These are phyloP conservation scores for Sylvia borin DNA, from an alignment of 2,797 vertebrate species.

Conservation along the genomic window DNA sequence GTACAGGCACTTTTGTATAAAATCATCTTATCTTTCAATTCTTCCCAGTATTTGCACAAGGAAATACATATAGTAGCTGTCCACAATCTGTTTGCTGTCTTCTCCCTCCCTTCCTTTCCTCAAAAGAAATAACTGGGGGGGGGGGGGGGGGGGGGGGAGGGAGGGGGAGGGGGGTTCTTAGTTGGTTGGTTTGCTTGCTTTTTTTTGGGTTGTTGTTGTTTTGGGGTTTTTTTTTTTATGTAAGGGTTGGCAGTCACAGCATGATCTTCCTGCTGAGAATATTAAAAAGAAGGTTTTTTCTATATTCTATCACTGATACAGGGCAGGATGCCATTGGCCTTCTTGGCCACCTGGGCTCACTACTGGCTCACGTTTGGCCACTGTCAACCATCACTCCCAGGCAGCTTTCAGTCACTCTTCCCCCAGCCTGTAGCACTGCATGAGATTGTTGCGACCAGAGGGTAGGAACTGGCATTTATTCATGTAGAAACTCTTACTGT, in stretches of 20 bases:
- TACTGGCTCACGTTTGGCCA: background rate
- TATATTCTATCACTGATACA: background rate
- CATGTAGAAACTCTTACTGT: background rate
- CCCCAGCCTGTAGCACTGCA: background rate
- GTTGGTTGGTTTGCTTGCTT: background rate
- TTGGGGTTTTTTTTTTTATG: background rate
- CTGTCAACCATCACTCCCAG: background rate
- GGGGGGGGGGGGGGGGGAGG: no score
- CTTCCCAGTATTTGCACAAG: background rate
- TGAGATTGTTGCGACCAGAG: no score
- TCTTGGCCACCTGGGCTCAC: no score
- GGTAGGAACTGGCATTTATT: background rate
- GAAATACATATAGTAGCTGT: background rate
- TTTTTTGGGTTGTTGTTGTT: background rate
- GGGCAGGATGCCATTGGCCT: background rate
- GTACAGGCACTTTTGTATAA: background rate
- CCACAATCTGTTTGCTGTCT: background rate
- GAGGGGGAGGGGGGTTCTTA: background rate
- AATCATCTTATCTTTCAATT: background rate
- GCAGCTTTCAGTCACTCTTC: background rate
- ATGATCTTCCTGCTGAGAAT: background rate
- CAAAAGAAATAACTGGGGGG: background rate
- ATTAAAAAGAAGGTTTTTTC: background rate
- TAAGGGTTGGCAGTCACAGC: background rate
- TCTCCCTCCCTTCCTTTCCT: background rate